Conservation (phyloP, 2,888 invertebrate genomes). For the Andrena hattorfiana region DNA sequence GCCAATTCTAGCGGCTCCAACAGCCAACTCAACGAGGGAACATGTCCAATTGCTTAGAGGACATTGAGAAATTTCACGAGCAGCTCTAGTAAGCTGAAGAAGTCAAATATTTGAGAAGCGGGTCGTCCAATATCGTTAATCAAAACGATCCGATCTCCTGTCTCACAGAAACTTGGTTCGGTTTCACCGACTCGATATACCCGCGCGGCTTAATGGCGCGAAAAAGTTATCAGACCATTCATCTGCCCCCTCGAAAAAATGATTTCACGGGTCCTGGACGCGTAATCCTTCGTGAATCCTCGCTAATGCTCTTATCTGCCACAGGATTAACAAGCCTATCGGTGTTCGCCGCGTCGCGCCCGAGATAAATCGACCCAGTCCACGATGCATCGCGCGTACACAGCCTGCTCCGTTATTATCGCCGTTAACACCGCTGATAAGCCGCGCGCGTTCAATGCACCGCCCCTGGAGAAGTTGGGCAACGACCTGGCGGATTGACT, state of each 20-base stretch:
- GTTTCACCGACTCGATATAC: background rate
- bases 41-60: conserved; percentile 21
- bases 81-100: background rate
- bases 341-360: conserved; percentile 32
- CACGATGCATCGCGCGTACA: conserved; percentile 26
- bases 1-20: background rate
- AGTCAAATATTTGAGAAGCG: conserved; percentile 15
- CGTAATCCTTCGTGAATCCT: conserved; percentile 20
- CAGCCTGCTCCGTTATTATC: conserved; percentile 48
- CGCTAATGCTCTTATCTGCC: conserved; percentile 36
- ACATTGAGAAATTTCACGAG: conserved; percentile 26
- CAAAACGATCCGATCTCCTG: background rate
- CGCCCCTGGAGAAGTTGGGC: conserved; percentile 34
- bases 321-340: conserved; percentile 30
- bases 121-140: background rate
- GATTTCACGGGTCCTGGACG: background rate
- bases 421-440: conserved; percentile 55
- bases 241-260: background rate
- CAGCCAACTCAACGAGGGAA: background rate
- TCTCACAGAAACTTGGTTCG: background rate
- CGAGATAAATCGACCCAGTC: conserved; percentile 47
- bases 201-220: background rate
- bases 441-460: conserved; percentile 21
- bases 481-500: conserved; percentile 38
- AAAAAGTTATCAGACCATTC: background rate